Evolutionary conservation across 1,140 invertebrate species (phyloP).

Genomic region (Laodelphax striatellus): DNA sequence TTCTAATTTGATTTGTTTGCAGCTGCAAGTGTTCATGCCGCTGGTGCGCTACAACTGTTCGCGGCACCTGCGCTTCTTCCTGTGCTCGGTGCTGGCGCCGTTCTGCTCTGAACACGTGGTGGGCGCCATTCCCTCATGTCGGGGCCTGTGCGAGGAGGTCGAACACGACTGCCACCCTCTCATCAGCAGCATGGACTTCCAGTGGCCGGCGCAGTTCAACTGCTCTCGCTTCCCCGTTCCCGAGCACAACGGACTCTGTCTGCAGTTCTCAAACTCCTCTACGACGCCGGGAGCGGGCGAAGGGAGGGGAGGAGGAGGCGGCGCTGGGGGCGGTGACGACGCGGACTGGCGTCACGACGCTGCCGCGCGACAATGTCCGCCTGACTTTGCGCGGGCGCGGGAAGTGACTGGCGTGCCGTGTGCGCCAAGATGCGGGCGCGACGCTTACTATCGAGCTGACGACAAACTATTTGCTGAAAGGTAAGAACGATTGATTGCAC

Average conservation of each 20-base stretch:
- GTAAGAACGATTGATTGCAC: not conserved
- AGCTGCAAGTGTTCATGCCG: conserved; percentile 76
- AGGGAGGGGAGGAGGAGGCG: not conserved
- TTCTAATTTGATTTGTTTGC: conserved; percentile 24
- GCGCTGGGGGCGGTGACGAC: not conserved
- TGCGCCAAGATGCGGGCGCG: conserved; percentile 50
- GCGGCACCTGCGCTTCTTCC: conserved; percentile 76
- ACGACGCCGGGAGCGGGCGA: not conserved
- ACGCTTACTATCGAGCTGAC: conserved; percentile 56
- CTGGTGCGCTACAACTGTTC: conserved; percentile 89
- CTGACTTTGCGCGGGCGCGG: conserved; percentile 35
- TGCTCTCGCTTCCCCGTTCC: conserved; percentile 57
- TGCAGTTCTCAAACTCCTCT: conserved; percentile 57
- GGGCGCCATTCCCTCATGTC: conserved; percentile 87
- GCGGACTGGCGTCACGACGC: not conserved
- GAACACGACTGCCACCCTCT: conserved; percentile 73
- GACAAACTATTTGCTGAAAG: conserved; percentile 61
- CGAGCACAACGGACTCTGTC: conserved; percentile 86
- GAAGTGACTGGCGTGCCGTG: conserved; percentile 37
- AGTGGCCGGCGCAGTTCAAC: conserved; percentile 81
- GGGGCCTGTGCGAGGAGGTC: conserved; percentile 79
- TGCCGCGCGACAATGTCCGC: conserved; percentile 24
- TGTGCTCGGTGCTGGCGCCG: conserved; percentile 91
- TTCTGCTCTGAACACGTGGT: conserved; percentile 92
- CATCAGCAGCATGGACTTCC: conserved; percentile 77